Conservation (phyloP, 2,888 invertebrate genomes). For the Ophraella communa region DNA sequence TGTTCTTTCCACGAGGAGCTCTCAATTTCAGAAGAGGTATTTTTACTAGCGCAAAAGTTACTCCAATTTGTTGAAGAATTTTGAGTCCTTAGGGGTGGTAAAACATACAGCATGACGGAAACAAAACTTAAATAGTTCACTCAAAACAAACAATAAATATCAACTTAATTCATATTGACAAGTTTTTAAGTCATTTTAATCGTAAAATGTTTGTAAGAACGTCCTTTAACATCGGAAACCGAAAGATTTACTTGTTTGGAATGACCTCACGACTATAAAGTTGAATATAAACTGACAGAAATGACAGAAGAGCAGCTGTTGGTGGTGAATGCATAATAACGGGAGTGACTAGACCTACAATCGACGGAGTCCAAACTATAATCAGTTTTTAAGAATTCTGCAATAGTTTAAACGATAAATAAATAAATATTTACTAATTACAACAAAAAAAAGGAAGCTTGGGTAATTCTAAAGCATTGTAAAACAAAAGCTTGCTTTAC, state of each 20-base stretch:
- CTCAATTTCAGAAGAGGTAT: constrained; percentile 30
- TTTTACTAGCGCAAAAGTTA: constrained; percentile 56
- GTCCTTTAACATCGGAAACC: not conserved
- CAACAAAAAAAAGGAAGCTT: too few species aligned
- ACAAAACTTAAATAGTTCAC: constrained; percentile 6
- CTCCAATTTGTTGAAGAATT: constrained; percentile 62
- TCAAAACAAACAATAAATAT: constrained; percentile 2
- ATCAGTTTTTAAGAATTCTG: not conserved
- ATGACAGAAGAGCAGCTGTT: constrained; percentile 31
- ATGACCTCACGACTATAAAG: constrained; percentile 31
- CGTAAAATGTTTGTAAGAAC: constrained; percentile 4
- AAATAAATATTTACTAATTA: too few species aligned
- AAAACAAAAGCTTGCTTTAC: too few species aligned
- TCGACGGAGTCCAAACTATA: not conserved
- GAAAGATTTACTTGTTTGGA: not conserved
- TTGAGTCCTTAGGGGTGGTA: constrained; percentile 62
- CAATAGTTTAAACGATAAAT: too few species aligned
- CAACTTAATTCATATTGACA: constrained; percentile 1
- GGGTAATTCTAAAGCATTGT: too few species aligned
- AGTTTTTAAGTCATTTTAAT: constrained; percentile 5
- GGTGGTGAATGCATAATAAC: not conserved
- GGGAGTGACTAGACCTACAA: constrained; percentile 8
- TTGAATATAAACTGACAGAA: constrained; percentile 40
- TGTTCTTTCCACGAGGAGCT: constrained; percentile 35
- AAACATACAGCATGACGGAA: constrained; percentile 60